Percentiles rank a stretch among this genome's conserved stretches.
These are phyloP conservation scores for Toxonevra muliebris DNA, from an alignment of 2,888 invertebrate genomes.

Conservation along the genomic window DNA sequence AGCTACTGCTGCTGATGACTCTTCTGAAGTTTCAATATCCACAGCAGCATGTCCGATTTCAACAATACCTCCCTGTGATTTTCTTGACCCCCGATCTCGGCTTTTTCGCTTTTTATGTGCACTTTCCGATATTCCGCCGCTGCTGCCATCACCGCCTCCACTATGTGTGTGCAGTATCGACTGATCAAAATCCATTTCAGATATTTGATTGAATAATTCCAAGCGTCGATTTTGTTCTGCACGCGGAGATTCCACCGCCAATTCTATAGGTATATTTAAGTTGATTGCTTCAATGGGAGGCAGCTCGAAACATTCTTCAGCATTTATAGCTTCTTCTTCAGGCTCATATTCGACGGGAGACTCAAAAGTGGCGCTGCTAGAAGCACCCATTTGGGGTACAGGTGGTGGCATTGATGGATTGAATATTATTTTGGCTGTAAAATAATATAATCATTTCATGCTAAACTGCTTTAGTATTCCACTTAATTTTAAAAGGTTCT, in stretches of 20 bases:
- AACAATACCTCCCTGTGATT: slow-evolving; percentile 57
- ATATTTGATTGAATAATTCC: slow-evolving; percentile 76
- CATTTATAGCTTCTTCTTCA: slow-evolving; percentile 68
- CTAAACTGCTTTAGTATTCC: too few species aligned
- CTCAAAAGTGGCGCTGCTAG: slow-evolving; percentile 56
- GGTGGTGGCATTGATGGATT: slow-evolving; percentile 62
- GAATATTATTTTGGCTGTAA: slow-evolving; percentile 58
- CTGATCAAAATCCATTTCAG: slow-evolving; percentile 77
- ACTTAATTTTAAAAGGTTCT: too few species aligned
- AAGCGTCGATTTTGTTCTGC: slow-evolving; percentile 67
- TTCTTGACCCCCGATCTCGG: slow-evolving; percentile 13
- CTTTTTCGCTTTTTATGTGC: slow-evolving; percentile 42
- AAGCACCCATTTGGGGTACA: slow-evolving; percentile 51
- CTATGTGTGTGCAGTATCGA: slow-evolving; percentile 73
- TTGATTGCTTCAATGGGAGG: slow-evolving; percentile 70
- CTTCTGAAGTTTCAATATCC: background rate
- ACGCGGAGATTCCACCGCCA: slow-evolving; percentile 60
- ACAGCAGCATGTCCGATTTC: slow-evolving; percentile 57
- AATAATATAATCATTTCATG: background rate
- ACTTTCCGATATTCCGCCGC: slow-evolving; percentile 50
- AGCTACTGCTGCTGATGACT: background rate
- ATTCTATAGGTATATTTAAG: slow-evolving; percentile 63
- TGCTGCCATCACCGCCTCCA: background rate
- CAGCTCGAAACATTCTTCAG: slow-evolving; percentile 80
- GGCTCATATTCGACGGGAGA: slow-evolving; percentile 60